These are phyloP conservation scores for Lepeophtheirus salmonis DNA, from an alignment of 1,140 invertebrate genomes.

Conservation along the genomic window DNA sequence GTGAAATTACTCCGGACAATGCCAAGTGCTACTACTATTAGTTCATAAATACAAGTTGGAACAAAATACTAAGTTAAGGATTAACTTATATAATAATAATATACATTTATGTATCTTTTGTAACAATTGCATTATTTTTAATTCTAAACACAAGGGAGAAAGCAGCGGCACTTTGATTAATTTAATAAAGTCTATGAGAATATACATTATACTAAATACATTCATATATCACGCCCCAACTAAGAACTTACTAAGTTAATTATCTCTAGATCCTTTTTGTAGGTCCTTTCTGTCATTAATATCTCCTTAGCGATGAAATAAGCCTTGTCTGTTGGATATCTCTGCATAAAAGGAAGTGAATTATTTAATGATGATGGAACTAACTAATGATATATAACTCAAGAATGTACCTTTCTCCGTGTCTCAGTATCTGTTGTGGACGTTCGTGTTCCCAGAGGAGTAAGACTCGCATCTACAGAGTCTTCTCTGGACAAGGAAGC, in stretches of 20 bases:
- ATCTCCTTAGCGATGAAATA: constrained; percentile 87
- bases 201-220: neutral
- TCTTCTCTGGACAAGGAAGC: neutral
- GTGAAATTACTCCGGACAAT: too few species aligned
- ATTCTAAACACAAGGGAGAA: too few species aligned
- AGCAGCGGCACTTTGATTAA: too few species aligned
- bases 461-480: neutral
- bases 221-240: neutral
- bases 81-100: too few species aligned
- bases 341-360: constrained; percentile 3
- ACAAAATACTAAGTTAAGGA: too few species aligned
- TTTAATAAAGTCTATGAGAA: too few species aligned
- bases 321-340: constrained; percentile 50
- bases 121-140: too few species aligned
- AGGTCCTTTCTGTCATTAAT: constrained; percentile 84
- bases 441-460: neutral
- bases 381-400: neutral
- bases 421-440: neutral
- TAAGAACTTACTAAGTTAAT: constrained; percentile 48
- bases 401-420: neutral
- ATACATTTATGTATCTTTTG: too few species aligned
- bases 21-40: too few species aligned
- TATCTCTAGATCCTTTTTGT: constrained; percentile 81
- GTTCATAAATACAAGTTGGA: too few species aligned
- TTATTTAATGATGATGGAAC: too few species aligned